Percentiles rank a stretch among this genome's conserved stretches.
These are phyloP conservation scores for Rhynchophorus ferrugineus DNA, from an alignment of 1,140 invertebrate genomes.

Conservation along the genomic window DNA sequence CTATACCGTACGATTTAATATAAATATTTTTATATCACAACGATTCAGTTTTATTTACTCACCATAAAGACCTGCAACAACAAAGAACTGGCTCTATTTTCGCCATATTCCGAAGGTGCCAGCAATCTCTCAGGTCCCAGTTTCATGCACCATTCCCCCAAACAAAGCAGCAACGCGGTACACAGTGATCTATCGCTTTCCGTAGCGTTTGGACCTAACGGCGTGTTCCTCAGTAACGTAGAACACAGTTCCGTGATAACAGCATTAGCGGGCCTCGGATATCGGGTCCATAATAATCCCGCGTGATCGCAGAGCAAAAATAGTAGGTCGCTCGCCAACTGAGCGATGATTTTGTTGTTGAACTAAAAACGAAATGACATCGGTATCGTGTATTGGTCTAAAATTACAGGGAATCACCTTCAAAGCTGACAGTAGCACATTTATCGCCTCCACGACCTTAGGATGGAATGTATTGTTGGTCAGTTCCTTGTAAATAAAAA, in stretches of 20 bases:
- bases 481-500: constrained; percentile 75
- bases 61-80: constrained; percentile 57
- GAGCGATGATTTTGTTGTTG: constrained; percentile 73
- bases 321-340: constrained; percentile 81
- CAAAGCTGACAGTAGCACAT: constrained; percentile 80
- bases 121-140: constrained; percentile 48
- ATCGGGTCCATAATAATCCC: constrained; percentile 60
- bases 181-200: constrained; percentile 65
- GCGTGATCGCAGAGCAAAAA: constrained; percentile 75
- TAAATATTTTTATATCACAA: background rate
- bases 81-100: constrained; percentile 45
- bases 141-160: constrained; percentile 90
- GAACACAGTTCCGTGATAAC: constrained; percentile 52
- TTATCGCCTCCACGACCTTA: constrained; percentile 73
- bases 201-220: constrained; percentile 35
- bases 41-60: constrained; percentile 18
- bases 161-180: constrained; percentile 77
- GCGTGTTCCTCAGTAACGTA: constrained; percentile 43
- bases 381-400: background rate
- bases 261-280: constrained; percentile 69
- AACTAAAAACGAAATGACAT: constrained; percentile 52
- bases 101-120: constrained; percentile 39
- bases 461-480: constrained; percentile 57
- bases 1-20: background rate
- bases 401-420: constrained; percentile 53